Evolutionary conservation across 1,140 invertebrate genomes (phyloP).

Genomic region (Holotrichia oblita): DNA sequence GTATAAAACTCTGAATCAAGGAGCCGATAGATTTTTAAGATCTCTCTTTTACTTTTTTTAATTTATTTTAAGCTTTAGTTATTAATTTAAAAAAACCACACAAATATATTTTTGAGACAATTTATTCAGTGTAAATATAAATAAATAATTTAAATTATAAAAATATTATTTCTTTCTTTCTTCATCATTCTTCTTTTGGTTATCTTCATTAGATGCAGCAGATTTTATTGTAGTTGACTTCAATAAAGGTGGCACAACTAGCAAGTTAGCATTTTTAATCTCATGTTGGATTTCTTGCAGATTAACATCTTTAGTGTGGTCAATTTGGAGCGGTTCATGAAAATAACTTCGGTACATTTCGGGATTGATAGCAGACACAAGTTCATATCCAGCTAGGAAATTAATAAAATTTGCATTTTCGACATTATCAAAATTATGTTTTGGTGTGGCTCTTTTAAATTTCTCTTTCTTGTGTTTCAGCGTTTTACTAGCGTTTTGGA

Average conservation of each 20-base stretch:
- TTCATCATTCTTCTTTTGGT: neutral
- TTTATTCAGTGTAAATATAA: neutral
- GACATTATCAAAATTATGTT: neutral
- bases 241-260: neutral
- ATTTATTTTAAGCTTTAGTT: slow-evolving; percentile 7
- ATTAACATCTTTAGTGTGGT: slow-evolving; percentile 12
- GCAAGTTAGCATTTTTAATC: neutral
- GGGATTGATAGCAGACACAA: slow-evolving; percentile 1
- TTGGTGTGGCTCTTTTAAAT: neutral
- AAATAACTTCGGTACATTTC: neutral
- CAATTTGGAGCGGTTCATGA: neutral
- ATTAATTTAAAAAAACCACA: neutral
- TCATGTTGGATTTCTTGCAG: neutral
- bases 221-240: neutral
- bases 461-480: neutral
- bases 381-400: neutral
- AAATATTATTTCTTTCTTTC: neutral
- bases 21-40: neutral
- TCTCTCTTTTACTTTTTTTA: slow-evolving; percentile 14
- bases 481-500: neutral
- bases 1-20: neutral
- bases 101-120: neutral
- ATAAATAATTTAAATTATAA: neutral
- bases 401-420: neutral
- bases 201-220: neutral